Conservation (phyloP, 1,140 invertebrate genomes). For the Drosophila sulfurigaster region DNA sequence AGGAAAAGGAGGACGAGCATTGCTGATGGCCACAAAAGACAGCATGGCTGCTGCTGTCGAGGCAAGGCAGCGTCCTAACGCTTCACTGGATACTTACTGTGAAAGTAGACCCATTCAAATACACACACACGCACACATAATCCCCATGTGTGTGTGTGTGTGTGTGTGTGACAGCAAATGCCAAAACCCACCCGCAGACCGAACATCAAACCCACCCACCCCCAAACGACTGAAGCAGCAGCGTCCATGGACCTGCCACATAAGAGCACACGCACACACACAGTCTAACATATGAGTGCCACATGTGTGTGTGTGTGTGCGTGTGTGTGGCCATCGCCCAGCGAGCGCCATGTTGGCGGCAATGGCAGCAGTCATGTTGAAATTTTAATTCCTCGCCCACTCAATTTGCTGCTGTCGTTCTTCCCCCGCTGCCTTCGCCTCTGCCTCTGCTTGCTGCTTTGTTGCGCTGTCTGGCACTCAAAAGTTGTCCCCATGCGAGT, state of each 20-base stretch:
- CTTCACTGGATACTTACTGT: conserved; percentile 80
- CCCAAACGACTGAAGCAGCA: conserved; percentile 29
- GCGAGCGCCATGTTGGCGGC: conserved; percentile 61
- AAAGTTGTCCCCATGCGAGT: conserved; percentile 61
- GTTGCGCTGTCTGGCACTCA: conserved; percentile 75
- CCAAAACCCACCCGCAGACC: conserved; percentile 70
- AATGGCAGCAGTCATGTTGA: conserved; percentile 81
- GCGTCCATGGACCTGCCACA: conserved; percentile 31
- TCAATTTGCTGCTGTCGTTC: conserved; percentile 63
- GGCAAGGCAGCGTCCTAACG: conserved; percentile 68
- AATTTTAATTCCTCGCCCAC: conserved; percentile 82
- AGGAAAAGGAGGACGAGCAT: conserved; percentile 24
- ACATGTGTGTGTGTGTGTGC: conserved; percentile 45
- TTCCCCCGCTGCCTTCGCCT: neutral
- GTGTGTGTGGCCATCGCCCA: conserved; percentile 69
- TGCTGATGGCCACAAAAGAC: conserved; percentile 80
- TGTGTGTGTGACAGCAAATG: conserved; percentile 73
- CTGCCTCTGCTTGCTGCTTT: conserved; percentile 33
- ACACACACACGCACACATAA: conserved; percentile 37
- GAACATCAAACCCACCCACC: conserved; percentile 45
- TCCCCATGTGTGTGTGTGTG: conserved; percentile 46
- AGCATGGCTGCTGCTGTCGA: conserved; percentile 69
- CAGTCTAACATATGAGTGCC: conserved; percentile 17
- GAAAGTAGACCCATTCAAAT: conserved; percentile 77
- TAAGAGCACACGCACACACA: conserved; percentile 36